Base-by-base conservation (phyloP, 2,888 invertebrate species). In the Globia sparganii region DNA sequence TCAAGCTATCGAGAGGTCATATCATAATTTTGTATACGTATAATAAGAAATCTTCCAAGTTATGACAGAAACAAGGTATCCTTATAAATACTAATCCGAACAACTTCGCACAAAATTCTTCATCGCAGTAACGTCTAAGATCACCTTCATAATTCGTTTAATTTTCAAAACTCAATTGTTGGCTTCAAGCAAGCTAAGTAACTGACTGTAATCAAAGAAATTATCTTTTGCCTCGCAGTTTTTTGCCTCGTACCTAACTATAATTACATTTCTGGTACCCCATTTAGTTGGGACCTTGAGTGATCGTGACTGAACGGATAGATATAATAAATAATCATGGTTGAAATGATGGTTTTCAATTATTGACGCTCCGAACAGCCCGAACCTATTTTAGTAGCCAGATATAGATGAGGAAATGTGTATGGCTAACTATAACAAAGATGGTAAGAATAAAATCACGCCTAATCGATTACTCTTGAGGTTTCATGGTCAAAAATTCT, bases 271-370 rank as follows among this genome's bases (percentile, higher is more conserved):
- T 92, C 91, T 91, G 91, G 91, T 91, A 91, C 87, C 87, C 90
- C 88, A 92, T 93, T 93, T 91, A 91, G 91, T 89, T 71, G 79
- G 88, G 87, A 89, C 93, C 94, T 94, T 94, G 94, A 90, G 83
- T 87, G 83, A 88, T 94, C 94, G 94, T 94, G 94, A 94, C 94
- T 91, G 91, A 90, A 86, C 88, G 88, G 90, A 89, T 90, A 86
- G 85, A 80, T 90, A 89, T 88, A 86, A 85, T 90, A 90, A 91
- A 90, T 89, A 90, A 91, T 86, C 89, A 90, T 89, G 84, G 85
- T 86, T 90, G 89, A 90, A 90, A 88, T 88, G 86, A 90, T 89
- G 87, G 90, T 92, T 92, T 93, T 90, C 92, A 92, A 93, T 94
- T 92, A 94, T 92, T 90, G 87, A 92, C 90, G 91, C 90, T 89